Percentiles rank a stretch among this genome's conserved stretches.
Conservation (phyloP, 2,797 vertebrate species). For the Ctenopoma kingsleyae region DNA sequence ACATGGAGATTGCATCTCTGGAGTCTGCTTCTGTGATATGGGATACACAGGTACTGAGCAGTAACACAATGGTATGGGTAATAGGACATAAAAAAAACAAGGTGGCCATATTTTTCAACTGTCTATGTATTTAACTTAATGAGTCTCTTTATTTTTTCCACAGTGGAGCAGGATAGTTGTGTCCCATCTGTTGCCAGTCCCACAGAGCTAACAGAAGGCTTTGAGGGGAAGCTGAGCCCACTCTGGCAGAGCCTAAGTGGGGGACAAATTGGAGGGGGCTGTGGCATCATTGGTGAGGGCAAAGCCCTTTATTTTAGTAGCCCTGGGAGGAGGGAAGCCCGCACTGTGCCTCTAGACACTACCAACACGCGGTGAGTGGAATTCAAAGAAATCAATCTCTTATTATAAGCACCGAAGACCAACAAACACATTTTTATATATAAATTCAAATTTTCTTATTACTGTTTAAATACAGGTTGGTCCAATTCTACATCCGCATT, state of each 20-base stretch:
- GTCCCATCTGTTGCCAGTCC: conserved; percentile 90
- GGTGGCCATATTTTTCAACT: neutral
- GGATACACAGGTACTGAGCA: conserved; percentile 92
- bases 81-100: neutral
- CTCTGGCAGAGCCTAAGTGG: conserved; percentile 96
- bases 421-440: neutral
- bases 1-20: conserved; percentile 95
- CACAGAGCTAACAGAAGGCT: conserved; percentile 95
- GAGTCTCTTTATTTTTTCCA: conserved; percentile 18
- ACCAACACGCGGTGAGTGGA: conserved; percentile 90
- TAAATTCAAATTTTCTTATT: neutral
- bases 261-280: conserved; percentile 92
- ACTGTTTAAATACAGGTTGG: conserved; percentile 81
- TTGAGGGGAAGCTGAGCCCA: conserved; percentile 96
- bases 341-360: conserved; percentile 93
- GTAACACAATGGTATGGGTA: neutral
- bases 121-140: neutral
- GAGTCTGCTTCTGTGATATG: conserved; percentile 98
- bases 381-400: neutral
- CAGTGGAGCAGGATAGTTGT: conserved; percentile 95
- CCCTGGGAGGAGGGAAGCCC: conserved; percentile 92
- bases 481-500: conserved; percentile 97
- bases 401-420: neutral
- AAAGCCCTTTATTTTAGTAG: conserved; percentile 96
- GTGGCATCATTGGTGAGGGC: conserved; percentile 92